phyloP scores from a whole-genome alignment of 2,888 invertebrate genomes.

The Tricholauxania praeusta region DNA sequence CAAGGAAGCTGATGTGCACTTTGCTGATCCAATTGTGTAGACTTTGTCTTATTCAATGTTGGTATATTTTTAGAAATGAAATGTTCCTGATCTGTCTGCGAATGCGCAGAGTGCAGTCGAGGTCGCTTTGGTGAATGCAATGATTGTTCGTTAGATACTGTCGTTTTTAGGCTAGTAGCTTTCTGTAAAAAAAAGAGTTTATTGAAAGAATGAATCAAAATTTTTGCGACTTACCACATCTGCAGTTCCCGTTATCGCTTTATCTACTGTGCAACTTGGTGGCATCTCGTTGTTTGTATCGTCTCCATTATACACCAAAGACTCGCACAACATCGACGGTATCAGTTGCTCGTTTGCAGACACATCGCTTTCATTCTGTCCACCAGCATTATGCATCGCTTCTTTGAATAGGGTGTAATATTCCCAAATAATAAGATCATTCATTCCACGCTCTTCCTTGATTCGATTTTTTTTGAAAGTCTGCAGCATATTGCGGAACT shows the following conservation, averaged over 20 bases:
- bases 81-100: background rate
- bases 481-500: slow-evolving; percentile 43
- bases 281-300: slow-evolving; percentile 20
- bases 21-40: background rate
- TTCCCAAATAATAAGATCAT: slow-evolving; percentile 41
- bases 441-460: slow-evolving; percentile 41
- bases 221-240: too few species aligned
- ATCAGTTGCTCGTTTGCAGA: slow-evolving; percentile 25
- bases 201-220: too few species aligned
- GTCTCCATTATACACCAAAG: slow-evolving; percentile 26
- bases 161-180: too few species aligned
- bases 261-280: background rate
- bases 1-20: background rate
- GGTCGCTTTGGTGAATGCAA: background rate
- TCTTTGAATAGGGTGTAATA: slow-evolving; percentile 41
- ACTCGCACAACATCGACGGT: slow-evolving; percentile 42
- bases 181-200: too few species aligned
- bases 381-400: slow-evolving; percentile 13
- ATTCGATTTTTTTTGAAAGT: slow-evolving; percentile 43
- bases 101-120: background rate
- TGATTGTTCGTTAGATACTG: too few species aligned
- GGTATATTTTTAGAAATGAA: background rate
- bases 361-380: slow-evolving; percentile 6
- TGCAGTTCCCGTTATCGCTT: too few species aligned
- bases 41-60: background rate